phyloP scores from a whole-genome alignment of 2,888 invertebrate species.

The Odontocolon sp. region DNA sequence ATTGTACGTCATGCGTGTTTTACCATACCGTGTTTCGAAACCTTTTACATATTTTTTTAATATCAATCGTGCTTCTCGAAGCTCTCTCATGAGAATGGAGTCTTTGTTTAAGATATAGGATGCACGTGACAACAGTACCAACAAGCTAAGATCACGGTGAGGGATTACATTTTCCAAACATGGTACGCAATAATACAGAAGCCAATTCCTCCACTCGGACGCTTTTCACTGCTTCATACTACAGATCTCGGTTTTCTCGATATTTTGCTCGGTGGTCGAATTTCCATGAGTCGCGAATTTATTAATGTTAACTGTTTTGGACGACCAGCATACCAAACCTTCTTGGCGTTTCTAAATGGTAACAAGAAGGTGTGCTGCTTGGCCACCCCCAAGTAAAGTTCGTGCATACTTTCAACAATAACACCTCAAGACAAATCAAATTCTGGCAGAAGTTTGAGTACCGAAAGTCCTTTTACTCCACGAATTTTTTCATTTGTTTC shows the following conservation, averaged over 20 bases:
- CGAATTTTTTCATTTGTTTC: not conserved
- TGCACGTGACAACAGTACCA: conserved; percentile 28
- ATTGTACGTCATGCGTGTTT: conserved; percentile 18
- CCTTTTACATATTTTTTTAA: not conserved
- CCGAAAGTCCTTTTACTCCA: conserved; percentile 3
- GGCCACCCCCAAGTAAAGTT: conserved; percentile 24
- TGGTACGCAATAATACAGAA: conserved; percentile 18
- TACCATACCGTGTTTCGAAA: conserved; percentile 20
- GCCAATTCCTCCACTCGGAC: conserved; percentile 40
- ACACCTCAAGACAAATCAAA: conserved; percentile 18
- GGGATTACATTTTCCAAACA: conserved; percentile 24
- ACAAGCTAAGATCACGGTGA: conserved; percentile 3
- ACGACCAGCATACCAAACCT: not conserved
- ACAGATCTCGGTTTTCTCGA: conserved; percentile 19
- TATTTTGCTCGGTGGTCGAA: conserved; percentile 37
- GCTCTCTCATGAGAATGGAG: not conserved
- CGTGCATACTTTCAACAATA: conserved; percentile 45
- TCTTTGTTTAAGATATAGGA: conserved; percentile 25
- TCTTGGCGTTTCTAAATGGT: not conserved
- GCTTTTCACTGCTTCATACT: conserved; percentile 34
- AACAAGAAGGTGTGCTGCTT: conserved; percentile 32
- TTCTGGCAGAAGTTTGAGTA: not conserved
- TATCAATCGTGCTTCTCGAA: not conserved
- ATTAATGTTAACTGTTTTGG: not conserved
- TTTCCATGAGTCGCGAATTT: conserved; percentile 24